Conservation (phyloP, 2,888 invertebrate genomes). For the Hipparchia sbordonii region DNA sequence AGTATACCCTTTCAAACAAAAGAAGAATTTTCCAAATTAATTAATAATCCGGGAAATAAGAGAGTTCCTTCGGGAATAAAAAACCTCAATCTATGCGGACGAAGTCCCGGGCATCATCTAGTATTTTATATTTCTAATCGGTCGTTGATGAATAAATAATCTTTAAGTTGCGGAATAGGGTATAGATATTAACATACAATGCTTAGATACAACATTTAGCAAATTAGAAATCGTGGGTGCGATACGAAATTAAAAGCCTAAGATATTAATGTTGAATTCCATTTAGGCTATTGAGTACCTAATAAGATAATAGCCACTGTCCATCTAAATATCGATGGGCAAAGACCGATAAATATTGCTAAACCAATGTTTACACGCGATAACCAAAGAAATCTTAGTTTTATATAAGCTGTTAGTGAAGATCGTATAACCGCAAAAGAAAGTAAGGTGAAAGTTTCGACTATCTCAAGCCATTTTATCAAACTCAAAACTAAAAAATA, state of each 20-base stretch:
- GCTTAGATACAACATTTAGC: not conserved
- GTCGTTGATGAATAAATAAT: not conserved
- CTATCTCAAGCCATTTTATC: slow-evolving; percentile 14
- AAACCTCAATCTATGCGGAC: too few species aligned
- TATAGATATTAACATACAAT: slow-evolving; percentile 4
- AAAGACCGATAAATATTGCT: not conserved
- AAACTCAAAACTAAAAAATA: not conserved
- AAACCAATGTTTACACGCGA: slow-evolving; percentile 3
- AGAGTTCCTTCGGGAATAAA: too few species aligned
- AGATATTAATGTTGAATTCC: slow-evolving; percentile 1
- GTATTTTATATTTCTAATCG: not conserved
- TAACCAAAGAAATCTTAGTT: slow-evolving; percentile 3
- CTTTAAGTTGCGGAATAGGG: not conserved
- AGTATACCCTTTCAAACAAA: too few species aligned
- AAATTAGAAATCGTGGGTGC: not conserved
- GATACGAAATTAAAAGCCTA: not conserved
- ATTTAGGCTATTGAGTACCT: not conserved
- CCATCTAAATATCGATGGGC: not conserved
- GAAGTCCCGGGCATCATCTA: too few species aligned
- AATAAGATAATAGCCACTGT: not conserved
- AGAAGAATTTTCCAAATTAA: too few species aligned
- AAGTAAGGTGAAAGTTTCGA: slow-evolving; percentile 28
- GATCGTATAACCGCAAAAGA: slow-evolving; percentile 24
- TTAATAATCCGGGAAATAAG: too few species aligned
- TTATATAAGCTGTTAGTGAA: slow-evolving; percentile 13